Conservation (phyloP, 2,113 vertebrate species). For the Mesitornis unicolor region DNA sequence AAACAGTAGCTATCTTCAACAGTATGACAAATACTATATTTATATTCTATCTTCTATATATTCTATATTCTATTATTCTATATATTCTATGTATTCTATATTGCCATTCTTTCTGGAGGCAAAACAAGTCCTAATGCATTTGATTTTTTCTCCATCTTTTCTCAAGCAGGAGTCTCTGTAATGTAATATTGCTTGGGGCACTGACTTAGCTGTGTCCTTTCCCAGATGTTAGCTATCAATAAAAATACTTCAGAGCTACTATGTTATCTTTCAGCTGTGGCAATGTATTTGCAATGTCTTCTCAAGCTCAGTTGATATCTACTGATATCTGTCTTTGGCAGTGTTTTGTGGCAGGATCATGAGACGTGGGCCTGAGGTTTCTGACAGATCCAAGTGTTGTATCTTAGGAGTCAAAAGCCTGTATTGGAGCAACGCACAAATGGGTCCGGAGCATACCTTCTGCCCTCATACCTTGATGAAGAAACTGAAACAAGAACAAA, state of each 20-base stretch:
- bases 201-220: neutral
- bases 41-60: too few relatives aligned
- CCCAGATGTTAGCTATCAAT: neutral
- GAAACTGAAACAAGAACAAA: neutral
- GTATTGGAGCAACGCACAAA: too few relatives aligned
- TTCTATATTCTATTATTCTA: too few relatives aligned
- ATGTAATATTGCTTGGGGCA: neutral
- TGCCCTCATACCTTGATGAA: neutral
- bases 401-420: neutral
- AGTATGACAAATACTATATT: neutral
- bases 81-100: neutral
- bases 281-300: neutral
- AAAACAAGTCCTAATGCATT: neutral
- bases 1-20: neutral
- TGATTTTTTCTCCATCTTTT: neutral
- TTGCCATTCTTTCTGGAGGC: neutral
- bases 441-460: neutral
- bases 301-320: neutral
- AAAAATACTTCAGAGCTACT: neutral
- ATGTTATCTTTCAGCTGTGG: neutral
- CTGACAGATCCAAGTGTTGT: accelerated
- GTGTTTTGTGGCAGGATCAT: neutral
- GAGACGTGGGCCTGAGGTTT: neutral
- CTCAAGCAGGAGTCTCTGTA: neutral
- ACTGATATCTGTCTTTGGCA: neutral